Conservation (phyloP, 1,140 invertebrate genomes). For the Magallana gigas region DNA sequence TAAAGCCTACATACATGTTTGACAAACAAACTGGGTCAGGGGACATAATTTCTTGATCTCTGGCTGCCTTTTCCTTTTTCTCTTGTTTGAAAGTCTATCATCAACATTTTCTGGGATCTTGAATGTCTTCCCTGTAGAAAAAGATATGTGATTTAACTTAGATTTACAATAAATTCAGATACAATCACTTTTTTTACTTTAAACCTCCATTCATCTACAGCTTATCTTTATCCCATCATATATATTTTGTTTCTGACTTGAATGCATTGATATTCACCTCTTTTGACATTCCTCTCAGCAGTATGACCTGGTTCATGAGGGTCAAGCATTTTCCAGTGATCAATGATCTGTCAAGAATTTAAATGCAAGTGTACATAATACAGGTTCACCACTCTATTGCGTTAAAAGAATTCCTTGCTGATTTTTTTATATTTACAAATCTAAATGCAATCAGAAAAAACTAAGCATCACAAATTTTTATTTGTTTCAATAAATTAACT, state of each 20-base stretch:
- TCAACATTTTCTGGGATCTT: conserved; percentile 61
- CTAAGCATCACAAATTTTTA: too few species aligned
- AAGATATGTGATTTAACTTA: not conserved
- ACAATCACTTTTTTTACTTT: too few species aligned
- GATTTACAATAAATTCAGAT: too few species aligned
- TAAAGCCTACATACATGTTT: conserved; percentile 57
- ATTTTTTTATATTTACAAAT: not conserved
- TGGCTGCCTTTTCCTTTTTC: conserved; percentile 62
- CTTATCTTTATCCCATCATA: too few species aligned
- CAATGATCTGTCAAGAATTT: conserved; percentile 44
- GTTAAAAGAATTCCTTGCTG: not conserved
- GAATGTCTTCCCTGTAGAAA: conserved; percentile 65
- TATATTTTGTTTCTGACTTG: not conserved
- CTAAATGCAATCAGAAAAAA: too few species aligned
- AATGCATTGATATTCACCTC: conserved; percentile 55
- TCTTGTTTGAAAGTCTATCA: conserved; percentile 60
- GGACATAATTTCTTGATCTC: conserved; percentile 45
- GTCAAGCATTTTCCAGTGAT: conserved; percentile 57
- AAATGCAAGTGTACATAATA: not conserved
- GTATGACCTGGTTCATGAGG: conserved; percentile 58
- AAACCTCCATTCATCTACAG: too few species aligned
- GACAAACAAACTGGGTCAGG: conserved; percentile 56
- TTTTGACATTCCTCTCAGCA: conserved; percentile 60
- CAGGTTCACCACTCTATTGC: not conserved
- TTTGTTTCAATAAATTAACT: too few species aligned